Base-by-base conservation (phyloP, 2,113 vertebrate genomes). In the Seriola quinqueradiata region DNA sequence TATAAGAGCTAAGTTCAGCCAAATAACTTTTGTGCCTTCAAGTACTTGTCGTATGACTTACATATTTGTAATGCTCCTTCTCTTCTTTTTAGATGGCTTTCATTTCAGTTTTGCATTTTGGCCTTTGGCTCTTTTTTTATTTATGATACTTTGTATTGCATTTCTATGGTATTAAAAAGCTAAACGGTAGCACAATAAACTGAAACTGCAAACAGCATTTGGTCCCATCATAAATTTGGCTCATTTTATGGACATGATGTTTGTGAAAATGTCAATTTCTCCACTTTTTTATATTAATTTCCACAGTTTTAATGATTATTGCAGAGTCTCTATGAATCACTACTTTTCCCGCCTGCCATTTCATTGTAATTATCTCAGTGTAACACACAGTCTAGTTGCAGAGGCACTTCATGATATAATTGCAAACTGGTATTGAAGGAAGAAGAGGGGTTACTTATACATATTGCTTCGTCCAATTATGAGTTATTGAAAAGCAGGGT, bases 401-500 rank as follows among this genome's bases (percentile, higher is more conserved):
- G 72, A 25, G 70, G 57, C 83, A 50, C 70, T 83, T 78, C 70
- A 83, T 81, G 13, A 60, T 75, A 28, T 88, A 69, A 86, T 87
- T 82, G 63, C 12, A 83, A 69, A 67, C 60, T 79, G 48, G 55
- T 70, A 58, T 70, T 23, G 14, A 42, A 61, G 38, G 7, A 87
- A 61, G 42, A 50, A 60, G 57, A 69, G 40, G 32, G 50, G 59
- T 70, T 76, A 66, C 63, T 84, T 58, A 78, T 86, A 61, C 48
- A 32, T 57, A 28, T 32, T 70, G 64, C 70, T 63, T 42, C 71
- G 82, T 77, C 68, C 83, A 83, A 87, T 86, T 86, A 70, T 52
- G 76, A 87, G 50, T 85, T 88, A 86, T 58, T 87, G 71, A 70
- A 89, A 83, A 82, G 44, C 19, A 70, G 52, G 59, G 70, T 76